Conservation (phyloP, 2,113 vertebrate genomes). For the Macrotus californicus region DNA sequence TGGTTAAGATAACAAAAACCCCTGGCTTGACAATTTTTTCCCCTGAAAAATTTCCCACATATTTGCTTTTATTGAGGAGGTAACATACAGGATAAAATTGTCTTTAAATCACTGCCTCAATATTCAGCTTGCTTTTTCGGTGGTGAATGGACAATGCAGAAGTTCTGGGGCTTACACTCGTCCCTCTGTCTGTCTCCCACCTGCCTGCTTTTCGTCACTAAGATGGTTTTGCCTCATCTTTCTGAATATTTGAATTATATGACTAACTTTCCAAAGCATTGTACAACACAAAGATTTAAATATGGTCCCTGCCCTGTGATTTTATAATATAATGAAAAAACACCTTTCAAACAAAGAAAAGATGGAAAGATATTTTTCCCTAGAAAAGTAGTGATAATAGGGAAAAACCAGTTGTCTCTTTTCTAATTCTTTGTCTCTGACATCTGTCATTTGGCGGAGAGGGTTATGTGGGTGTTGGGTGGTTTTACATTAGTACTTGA, state of each 20-base stretch:
- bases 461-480: background rate
- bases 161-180: background rate
- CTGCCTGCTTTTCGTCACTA: background rate
- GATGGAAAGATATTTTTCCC: slow-evolving; percentile 17
- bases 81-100: background rate
- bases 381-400: background rate
- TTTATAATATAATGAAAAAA: slow-evolving; percentile 41
- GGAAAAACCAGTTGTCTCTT: slow-evolving; percentile 4
- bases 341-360: slow-evolving; percentile 46
- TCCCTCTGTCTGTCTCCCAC: background rate
- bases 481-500: background rate
- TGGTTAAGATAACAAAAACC: background rate
- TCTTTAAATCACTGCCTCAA: background rate
- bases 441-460: slow-evolving; percentile 34
- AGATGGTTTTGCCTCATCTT: background rate
- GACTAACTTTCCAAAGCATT: slow-evolving; percentile 30
- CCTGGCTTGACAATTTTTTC: background rate
- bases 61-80: background rate
- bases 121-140: background rate
- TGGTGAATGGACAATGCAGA: background rate
- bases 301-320: background rate
- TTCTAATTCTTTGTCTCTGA: slow-evolving; percentile 39
- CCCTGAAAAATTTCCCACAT: background rate
- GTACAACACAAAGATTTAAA: slow-evolving; percentile 15
- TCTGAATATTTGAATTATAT: slow-evolving; percentile 36